Evolutionary conservation across 2,797 vertebrate species (phyloP).

Genomic region (Pseudochromis fuscus): DNA sequence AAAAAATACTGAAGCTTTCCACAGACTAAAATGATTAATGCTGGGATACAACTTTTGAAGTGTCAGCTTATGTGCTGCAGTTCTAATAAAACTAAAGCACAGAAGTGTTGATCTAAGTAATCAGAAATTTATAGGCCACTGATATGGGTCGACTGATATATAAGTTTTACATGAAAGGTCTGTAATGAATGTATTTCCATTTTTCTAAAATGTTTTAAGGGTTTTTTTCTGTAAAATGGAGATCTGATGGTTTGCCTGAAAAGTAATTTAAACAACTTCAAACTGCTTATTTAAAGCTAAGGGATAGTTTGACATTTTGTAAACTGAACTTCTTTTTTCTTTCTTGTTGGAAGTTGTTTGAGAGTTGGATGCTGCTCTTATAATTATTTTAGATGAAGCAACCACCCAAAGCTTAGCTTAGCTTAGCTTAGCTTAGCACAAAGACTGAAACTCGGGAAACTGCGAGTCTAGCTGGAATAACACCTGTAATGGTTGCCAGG

Average conservation of each 20-base stretch:
- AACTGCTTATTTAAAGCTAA: background rate
- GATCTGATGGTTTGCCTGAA: too few species aligned
- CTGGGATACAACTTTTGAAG: constrained; percentile 26
- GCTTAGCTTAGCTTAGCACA: too few species aligned
- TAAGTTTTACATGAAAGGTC: too few species aligned
- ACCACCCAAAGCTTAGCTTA: too few species aligned
- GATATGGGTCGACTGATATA: background rate
- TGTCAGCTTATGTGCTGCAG: constrained; percentile 2
- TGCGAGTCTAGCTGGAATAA: background rate
- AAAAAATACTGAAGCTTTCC: constrained; percentile 1
- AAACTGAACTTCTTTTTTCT: background rate
- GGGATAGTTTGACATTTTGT: background rate
- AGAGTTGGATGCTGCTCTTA: background rate
- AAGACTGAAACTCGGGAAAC: background rate
- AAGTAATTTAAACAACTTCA: too few species aligned
- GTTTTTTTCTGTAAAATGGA: too few species aligned
- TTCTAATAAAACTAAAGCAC: constrained; percentile 1
- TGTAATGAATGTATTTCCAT: too few species aligned
- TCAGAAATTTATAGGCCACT: background rate
- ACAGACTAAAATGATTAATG: constrained; percentile 25
- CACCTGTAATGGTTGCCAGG: too few species aligned
- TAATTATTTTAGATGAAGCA: background rate
- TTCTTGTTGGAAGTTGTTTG: background rate
- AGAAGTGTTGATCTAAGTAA: background rate
- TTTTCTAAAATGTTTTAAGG: too few species aligned